These are phyloP conservation scores for Tortrix viridana DNA, from an alignment of 2,888 invertebrate genomes.

Conservation along the genomic window DNA sequence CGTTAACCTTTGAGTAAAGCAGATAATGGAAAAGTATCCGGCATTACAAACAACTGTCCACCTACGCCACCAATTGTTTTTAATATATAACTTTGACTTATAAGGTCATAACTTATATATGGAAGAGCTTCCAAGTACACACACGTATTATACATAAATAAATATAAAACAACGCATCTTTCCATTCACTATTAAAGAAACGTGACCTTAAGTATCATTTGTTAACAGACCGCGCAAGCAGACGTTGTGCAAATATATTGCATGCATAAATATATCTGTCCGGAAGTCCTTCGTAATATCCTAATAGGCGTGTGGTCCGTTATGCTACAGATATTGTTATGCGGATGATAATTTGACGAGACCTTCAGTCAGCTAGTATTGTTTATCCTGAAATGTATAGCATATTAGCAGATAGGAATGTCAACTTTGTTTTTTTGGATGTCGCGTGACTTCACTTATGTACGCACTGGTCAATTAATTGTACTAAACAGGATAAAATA, in stretches of 20 bases:
- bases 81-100: background rate
- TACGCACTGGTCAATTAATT: no score
- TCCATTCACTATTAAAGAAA: background rate
- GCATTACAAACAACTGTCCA: background rate
- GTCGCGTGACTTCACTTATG: background rate
- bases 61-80: background rate
- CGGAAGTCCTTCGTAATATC: constrained; percentile 62
- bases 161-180: background rate
- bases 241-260: constrained; percentile 43
- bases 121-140: background rate
- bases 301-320: constrained; percentile 51
- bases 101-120: background rate
- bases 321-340: constrained; percentile 44
- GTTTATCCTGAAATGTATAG: constrained; percentile 26
- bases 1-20: background rate
- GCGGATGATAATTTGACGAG: constrained; percentile 47
- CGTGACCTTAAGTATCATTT: constrained; percentile 40
- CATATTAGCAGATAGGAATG: constrained; percentile 14
- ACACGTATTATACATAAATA: constrained; percentile 1
- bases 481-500: no score
- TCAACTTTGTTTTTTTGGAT: background rate
- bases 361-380: constrained; percentile 37
- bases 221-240: constrained; percentile 40
- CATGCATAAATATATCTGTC: constrained; percentile 47
- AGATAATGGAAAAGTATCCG: background rate